A percentile compares a stretch with the other conserved stretches of the same genome.
These are phyloP conservation scores for Typhlichthys eigenmanni DNA, from an alignment of 2,797 vertebrate genomes.

Conservation along the genomic window DNA sequence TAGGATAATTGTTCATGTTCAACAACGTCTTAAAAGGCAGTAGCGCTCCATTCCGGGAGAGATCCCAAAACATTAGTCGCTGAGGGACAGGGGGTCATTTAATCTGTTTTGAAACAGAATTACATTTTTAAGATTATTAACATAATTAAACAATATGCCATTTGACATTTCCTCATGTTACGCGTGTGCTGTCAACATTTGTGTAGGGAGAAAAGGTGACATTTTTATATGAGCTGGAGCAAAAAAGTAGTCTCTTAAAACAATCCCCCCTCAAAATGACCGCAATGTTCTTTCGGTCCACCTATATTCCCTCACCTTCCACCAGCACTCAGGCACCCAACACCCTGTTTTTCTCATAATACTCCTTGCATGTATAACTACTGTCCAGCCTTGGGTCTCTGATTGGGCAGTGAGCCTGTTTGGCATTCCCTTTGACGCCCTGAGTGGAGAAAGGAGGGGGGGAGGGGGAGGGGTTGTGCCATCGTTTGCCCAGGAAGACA, in stretches of 20 bases:
- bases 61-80: no score
- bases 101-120: no score
- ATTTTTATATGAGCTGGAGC: constrained; percentile 21
- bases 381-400: constrained; percentile 51
- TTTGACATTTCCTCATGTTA: constrained; percentile 11
- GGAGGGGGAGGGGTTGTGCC: constrained; percentile 55
- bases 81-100: no score
- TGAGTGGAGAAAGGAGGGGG: constrained; percentile 41
- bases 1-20: no score
- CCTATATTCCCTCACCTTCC: background rate
- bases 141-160: background rate
- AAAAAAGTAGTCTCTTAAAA: constrained; percentile 11
- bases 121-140: background rate
- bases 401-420: constrained; percentile 65
- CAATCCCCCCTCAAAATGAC: constrained; percentile 35
- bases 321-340: background rate
- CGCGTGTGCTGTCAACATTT: constrained; percentile 13
- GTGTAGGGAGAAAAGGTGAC: constrained; percentile 24
- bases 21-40: no score
- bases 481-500: constrained; percentile 63
- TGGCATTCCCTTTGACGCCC: constrained; percentile 66
- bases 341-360: background rate
- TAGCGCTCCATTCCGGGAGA: no score
- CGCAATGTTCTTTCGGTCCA: constrained; percentile 2
- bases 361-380: constrained; percentile 43